Evolutionary conservation across 2,888 invertebrate genomes (phyloP).

Genomic region (Hypolimnas misippus): DNA sequence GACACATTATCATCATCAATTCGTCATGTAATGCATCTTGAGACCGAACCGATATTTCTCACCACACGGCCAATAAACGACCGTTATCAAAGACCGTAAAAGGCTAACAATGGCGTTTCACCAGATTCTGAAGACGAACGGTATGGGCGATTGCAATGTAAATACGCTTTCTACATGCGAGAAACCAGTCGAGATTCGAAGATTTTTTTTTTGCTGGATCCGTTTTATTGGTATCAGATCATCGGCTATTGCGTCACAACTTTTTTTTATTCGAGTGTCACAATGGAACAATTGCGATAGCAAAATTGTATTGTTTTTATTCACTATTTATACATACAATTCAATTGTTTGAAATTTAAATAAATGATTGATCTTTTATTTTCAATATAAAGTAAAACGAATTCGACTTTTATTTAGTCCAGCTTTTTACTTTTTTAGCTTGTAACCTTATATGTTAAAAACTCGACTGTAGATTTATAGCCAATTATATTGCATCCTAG

Average conservation of each 20-base stretch:
- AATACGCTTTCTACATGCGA: constrained; percentile 51
- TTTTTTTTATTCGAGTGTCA: constrained; percentile 12
- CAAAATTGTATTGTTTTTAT: constrained; percentile 8
- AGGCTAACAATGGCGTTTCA: constrained; percentile 56
- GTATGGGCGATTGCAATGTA: constrained; percentile 53
- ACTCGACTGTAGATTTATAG: not conserved
- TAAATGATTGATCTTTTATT: not conserved
- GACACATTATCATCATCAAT: not conserved
- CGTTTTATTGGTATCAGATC: constrained; percentile 21
- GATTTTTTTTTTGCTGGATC: constrained; percentile 12
- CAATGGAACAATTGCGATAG: constrained; percentile 6
- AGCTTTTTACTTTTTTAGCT: not conserved
- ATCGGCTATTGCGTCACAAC: constrained; percentile 24
- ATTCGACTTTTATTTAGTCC: not conserved
- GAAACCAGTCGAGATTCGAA: constrained; percentile 21
- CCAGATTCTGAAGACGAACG: constrained; percentile 54
- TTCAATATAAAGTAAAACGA: not conserved
- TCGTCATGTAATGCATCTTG: not conserved
- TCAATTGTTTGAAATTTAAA: constrained; percentile 2
- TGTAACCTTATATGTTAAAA: not conserved
- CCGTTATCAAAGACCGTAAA: constrained; percentile 46
- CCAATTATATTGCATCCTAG: not conserved
- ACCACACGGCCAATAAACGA: constrained; percentile 31
- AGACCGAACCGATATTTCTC: constrained; percentile 3
- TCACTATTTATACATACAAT: constrained; percentile 8